Conservation (phyloP, 2,888 invertebrate genomes). For the Suillia variegata region DNA sequence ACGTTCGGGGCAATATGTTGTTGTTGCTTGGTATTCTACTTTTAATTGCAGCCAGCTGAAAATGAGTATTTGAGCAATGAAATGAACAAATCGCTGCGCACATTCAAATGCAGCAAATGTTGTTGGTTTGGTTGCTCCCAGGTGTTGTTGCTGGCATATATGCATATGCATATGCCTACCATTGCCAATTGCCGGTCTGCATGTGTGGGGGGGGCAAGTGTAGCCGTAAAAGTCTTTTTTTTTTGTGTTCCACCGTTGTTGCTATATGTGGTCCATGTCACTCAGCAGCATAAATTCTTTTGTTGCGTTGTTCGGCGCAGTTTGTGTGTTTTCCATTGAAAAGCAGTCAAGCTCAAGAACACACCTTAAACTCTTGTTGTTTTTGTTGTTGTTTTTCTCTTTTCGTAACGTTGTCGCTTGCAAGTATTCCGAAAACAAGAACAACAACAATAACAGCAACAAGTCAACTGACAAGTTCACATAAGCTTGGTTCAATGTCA, state of each 20-base stretch:
- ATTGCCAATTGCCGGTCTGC: neutral
- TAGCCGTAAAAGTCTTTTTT: neutral
- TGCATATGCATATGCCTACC: too few species aligned
- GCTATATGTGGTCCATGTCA: neutral
- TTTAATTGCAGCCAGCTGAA: neutral
- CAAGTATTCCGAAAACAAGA: too few species aligned
- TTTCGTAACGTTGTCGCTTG: neutral
- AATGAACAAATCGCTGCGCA: neutral
- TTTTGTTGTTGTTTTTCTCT: neutral
- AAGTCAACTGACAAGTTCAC: slow-evolving; percentile 28
- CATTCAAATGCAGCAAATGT: neutral
- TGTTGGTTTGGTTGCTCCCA: neutral
- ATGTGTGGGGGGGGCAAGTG: neutral
- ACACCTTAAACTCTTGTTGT: slow-evolving; percentile 49
- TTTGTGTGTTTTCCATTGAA: neutral
- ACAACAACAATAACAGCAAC: slow-evolving; percentile 9
- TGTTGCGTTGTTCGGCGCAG: neutral
- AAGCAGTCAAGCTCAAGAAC: slow-evolving; percentile 56
- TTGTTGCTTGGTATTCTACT: neutral
- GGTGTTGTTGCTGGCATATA: neutral
- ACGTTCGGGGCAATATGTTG: neutral
- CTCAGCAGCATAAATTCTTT: slow-evolving; percentile 11
- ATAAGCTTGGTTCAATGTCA: slow-evolving; percentile 52
- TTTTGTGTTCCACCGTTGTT: neutral
- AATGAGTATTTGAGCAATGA: neutral